Conservation (phyloP, 2,113 vertebrate species). For the Syngnathus scovelli region DNA sequence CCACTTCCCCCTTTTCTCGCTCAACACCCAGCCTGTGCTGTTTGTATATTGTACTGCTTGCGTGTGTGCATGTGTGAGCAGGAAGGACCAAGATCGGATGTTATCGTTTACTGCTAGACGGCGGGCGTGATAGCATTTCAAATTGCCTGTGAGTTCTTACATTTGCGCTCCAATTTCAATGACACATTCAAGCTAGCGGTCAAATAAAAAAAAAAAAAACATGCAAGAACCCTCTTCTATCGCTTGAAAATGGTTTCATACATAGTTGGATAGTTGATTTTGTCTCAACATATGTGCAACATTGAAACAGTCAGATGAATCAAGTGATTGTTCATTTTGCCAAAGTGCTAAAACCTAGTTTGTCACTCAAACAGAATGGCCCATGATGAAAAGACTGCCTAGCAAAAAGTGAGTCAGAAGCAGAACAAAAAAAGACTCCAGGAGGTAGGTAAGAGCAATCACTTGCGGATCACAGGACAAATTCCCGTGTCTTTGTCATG, state of each 20-base stretch:
- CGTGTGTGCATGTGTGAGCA: constrained; percentile 20
- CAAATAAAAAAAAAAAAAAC: not conserved
- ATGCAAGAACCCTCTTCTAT: too few species aligned
- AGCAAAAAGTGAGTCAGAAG: not conserved
- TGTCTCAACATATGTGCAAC: too few species aligned
- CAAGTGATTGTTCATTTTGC: too few species aligned
- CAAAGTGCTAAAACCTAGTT: not conserved
- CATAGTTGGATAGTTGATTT: too few species aligned
- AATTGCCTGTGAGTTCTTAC: constrained; percentile 45
- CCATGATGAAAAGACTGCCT: not conserved
- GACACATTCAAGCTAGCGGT: not conserved
- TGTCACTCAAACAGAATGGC: not conserved
- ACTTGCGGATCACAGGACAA: not conserved
- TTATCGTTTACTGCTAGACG: constrained; percentile 40
- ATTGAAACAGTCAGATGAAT: too few species aligned
- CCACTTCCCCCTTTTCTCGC: constrained; percentile 23
- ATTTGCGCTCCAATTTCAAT: not conserved
- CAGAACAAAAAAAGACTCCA: not conserved
- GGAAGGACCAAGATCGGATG: constrained; percentile 40
- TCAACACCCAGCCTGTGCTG: constrained; percentile 12
- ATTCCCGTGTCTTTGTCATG: not conserved
- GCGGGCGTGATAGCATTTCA: constrained; percentile 47
- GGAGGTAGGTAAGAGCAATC: not conserved
- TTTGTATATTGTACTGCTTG: not conserved
- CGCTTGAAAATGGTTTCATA: too few species aligned